These are phyloP conservation scores for Hypanus sabinus DNA, from an alignment of 2,113 vertebrate genomes.

Conservation along the genomic window DNA sequence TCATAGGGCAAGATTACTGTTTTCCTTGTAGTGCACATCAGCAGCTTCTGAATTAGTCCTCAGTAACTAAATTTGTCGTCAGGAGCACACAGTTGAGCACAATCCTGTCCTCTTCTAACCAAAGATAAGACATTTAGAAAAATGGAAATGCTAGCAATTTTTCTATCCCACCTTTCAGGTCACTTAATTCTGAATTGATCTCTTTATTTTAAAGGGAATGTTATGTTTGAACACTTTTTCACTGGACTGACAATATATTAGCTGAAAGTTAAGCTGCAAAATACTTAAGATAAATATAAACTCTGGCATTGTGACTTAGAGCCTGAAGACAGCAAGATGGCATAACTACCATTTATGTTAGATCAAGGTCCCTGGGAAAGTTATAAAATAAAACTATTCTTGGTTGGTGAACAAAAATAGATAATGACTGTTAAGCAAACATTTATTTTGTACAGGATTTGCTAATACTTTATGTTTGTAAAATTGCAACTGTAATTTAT, in stretches of 20 bases:
- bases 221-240: background rate
- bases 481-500: background rate
- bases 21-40: background rate
- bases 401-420: background rate
- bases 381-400: conserved; percentile 3
- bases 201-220: background rate
- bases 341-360: background rate
- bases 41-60: background rate
- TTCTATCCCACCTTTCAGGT: background rate
- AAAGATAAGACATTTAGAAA: background rate
- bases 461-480: background rate
- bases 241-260: background rate
- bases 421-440: background rate
- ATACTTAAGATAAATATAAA: background rate
- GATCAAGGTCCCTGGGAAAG: background rate
- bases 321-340: conserved; percentile 3
- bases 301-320: background rate
- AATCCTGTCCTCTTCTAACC: background rate
- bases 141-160: background rate
- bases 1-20: background rate
- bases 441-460: background rate
- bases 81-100: background rate
- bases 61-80: background rate
- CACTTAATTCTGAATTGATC: background rate
- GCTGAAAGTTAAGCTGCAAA: background rate